These are phyloP conservation scores for Adoxophyes honmai DNA, from an alignment of 1,140 invertebrate genomes.

Conservation along the genomic window DNA sequence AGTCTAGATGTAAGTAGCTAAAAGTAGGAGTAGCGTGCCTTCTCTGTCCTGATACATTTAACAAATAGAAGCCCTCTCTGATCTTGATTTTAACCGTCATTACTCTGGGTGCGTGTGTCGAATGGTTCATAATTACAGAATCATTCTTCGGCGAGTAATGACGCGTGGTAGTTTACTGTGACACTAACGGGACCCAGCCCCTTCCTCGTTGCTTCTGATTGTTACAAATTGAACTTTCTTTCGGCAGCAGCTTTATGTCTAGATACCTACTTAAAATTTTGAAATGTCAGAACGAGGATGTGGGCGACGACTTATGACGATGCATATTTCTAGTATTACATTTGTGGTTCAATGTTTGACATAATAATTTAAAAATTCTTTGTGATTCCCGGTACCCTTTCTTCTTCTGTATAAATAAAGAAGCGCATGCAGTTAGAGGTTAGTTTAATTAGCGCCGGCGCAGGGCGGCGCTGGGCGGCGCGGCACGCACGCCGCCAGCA, in stretches of 20 bases:
- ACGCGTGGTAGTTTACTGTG: slow-evolving; percentile 38
- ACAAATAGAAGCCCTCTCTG: slow-evolving; percentile 31
- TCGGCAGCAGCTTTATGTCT: slow-evolving; percentile 52
- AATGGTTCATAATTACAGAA: slow-evolving; percentile 70
- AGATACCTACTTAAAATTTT: slow-evolving; percentile 31
- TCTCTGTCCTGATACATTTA: slow-evolving; percentile 14
- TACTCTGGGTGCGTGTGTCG: slow-evolving; percentile 55
- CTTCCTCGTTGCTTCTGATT: slow-evolving; percentile 55
- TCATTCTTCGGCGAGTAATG: slow-evolving; percentile 65
- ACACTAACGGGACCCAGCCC: slow-evolving; percentile 30
- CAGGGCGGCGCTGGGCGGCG: slow-evolving; percentile 16
- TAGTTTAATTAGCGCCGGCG: too few relatives aligned
- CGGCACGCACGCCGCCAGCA: slow-evolving; percentile 45
- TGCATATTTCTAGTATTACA: slow-evolving; percentile 13
- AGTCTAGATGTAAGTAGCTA: too few relatives aligned
- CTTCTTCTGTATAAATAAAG: neutral
- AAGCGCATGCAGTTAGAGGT: neutral
- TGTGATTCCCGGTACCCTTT: neutral
- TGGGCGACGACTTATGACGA: slow-evolving; percentile 48
- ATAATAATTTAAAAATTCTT: too few relatives aligned
- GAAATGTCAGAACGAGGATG: slow-evolving; percentile 35
- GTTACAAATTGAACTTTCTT: slow-evolving; percentile 68
- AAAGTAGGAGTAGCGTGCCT: neutral
- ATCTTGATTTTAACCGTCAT: slow-evolving; percentile 60
- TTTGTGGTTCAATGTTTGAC: too few relatives aligned